These are phyloP conservation scores for Drosophila ohnishii DNA, from an alignment of 1,140 invertebrate genomes.

Conservation along the genomic window DNA sequence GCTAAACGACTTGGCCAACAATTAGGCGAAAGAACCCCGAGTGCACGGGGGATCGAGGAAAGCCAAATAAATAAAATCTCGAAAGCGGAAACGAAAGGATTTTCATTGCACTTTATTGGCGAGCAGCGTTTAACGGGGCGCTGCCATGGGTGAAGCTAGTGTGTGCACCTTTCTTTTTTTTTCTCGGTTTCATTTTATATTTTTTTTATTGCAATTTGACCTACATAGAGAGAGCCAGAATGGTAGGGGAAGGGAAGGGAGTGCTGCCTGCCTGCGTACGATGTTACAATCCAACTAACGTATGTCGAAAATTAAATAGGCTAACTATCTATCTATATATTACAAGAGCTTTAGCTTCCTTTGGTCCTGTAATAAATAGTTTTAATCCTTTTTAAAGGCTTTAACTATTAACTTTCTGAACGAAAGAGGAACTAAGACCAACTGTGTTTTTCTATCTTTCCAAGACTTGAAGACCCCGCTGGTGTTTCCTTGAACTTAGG, in stretches of 20 bases:
- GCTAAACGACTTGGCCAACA: conserved; percentile 44
- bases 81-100: conserved; percentile 50
- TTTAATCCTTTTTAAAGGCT: background rate
- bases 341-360: background rate
- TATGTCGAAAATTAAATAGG: background rate
- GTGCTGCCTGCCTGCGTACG: background rate
- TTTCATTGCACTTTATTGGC: conserved; percentile 43
- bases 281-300: background rate
- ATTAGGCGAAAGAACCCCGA: conserved; percentile 22
- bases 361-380: background rate
- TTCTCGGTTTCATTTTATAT: background rate
- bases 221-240: conserved; percentile 32
- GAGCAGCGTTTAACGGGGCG: conserved; percentile 28
- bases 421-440: background rate
- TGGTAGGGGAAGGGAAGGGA: background rate
- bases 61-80: conserved; percentile 32
- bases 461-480: background rate
- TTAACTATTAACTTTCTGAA: background rate
- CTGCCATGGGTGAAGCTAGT: conserved; percentile 41
- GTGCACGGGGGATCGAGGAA: background rate
- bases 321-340: background rate
- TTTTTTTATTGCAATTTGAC: conserved; percentile 55
- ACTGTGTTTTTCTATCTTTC: no score
- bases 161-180: conserved; percentile 40
- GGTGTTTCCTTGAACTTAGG: background rate